A percentile compares a stretch with the other conserved stretches of the same genome.
These are phyloP conservation scores for Drosophila rhopaloa DNA, from an alignment of 1,140 invertebrate species.

Conservation along the genomic window DNA sequence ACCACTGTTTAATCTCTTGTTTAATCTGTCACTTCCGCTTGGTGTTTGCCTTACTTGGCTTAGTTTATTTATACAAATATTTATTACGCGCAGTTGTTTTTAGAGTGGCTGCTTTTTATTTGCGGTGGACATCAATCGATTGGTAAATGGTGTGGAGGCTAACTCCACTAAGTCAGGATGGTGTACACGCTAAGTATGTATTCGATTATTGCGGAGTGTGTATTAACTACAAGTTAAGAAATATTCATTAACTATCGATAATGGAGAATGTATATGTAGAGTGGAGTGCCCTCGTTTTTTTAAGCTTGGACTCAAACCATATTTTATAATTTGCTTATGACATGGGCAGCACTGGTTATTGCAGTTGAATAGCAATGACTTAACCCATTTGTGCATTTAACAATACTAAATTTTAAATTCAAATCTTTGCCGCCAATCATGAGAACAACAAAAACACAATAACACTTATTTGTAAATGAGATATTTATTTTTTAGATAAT, in stretches of 20 bases:
- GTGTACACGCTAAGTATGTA: background rate
- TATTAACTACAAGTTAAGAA: too few species aligned
- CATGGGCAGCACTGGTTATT: background rate
- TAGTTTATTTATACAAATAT: slow-evolving; percentile 29
- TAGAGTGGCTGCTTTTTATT: background rate
- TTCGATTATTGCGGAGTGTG: too few species aligned
- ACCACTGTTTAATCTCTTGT: background rate
- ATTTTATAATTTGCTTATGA: background rate
- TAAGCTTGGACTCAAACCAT: too few species aligned
- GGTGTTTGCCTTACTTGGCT: background rate
- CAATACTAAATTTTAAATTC: background rate
- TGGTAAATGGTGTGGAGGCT: too few species aligned
- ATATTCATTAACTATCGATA: too few species aligned
- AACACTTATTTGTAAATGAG: too few species aligned
- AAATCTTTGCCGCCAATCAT: background rate
- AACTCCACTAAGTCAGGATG: too few species aligned
- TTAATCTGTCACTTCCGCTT: background rate
- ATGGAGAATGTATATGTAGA: too few species aligned
- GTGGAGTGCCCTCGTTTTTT: too few species aligned
- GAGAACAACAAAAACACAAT: too few species aligned
- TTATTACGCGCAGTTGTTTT: slow-evolving; percentile 20
- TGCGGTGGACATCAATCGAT: background rate
- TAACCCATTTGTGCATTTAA: background rate
- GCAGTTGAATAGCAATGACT: background rate
- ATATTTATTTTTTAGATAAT: too few species aligned